Conservation (phyloP, 2,113 vertebrate species). For the Dasyurus viverrinus region DNA sequence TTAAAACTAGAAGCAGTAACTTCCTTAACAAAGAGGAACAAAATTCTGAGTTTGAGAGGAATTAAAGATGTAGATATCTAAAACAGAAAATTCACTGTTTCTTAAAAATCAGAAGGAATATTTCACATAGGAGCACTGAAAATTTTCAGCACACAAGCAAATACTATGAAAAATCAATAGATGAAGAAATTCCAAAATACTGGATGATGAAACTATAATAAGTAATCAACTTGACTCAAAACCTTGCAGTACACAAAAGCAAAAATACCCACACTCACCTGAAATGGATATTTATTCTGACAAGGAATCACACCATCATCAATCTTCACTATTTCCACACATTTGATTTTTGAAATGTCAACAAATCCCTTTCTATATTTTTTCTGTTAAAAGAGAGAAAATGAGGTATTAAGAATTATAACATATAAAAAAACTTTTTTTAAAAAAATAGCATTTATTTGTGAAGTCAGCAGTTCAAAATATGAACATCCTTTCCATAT, state of each 20-base stretch:
- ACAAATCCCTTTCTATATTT: constrained; percentile 92
- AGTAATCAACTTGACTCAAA: background rate
- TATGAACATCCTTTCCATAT: background rate
- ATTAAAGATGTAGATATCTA: background rate
- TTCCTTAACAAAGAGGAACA: background rate
- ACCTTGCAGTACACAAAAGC: background rate
- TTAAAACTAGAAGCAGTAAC: too few species aligned
- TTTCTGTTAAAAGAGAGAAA: constrained; percentile 84
- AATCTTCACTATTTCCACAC: constrained; percentile 95
- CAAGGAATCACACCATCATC: constrained; percentile 89
- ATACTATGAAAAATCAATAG: background rate
- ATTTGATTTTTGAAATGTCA: constrained; percentile 92
- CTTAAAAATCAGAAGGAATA: background rate
- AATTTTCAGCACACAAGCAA: background rate
- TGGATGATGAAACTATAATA: background rate
- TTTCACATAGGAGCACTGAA: background rate
- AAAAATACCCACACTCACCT: constrained; percentile 83
- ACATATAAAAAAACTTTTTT: constrained; percentile 27
- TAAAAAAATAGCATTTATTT: background rate
- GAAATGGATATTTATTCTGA: constrained; percentile 96
- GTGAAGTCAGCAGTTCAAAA: constrained; percentile 40
- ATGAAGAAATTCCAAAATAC: constrained; percentile 7
- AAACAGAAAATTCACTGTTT: background rate
- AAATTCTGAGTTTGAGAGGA: background rate
- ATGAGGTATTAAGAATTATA: background rate